Base-by-base conservation (phyloP, 1,140 invertebrate species). In the Thaumatotibia leucotreta region DNA sequence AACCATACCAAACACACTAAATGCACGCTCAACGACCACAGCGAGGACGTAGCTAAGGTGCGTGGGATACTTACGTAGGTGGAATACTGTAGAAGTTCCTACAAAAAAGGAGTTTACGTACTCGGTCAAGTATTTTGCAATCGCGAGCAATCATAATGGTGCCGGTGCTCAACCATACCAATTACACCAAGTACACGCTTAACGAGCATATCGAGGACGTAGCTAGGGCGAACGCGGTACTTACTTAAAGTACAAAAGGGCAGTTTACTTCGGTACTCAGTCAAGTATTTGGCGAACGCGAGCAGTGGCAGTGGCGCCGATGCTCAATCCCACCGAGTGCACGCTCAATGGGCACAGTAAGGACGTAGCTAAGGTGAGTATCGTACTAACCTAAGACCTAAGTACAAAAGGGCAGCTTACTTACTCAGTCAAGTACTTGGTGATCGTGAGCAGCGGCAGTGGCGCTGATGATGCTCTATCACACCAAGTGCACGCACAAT, bases 261-360 rank as follows among this genome's bases (percentile, higher is more conserved):
- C 9, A 58, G 63, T 11, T n/a, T 10, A 9, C 87, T 90, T 35
- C 87, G 88, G 69, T 85, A 88, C 63, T 88, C 86, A 0, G 86
- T 84, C 9, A 87, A 87, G 63, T 90, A 90, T 61, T 88, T 86
- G 87, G 84, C n/a, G n/a, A n/a, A n/a, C n/a, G n/a, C n/a, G n/a
- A n/a, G n/a, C n/a, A n/a, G n/a, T n/a, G n/a, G n/a, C 86, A 0
- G 62, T 90, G 8, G 84, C 88, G 0, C 74, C 84, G 4, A 78
- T 78, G 1, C 64, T 70, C 0, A 87, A 87, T 24, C 52, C 69
- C 4, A 82, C 72, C 4, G 84, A 88, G 52, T 79, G 86, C 27
- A n/a, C n/a, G n/a, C n/a, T n/a, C n/a, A n/a, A n/a, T n/a, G n/a
- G n/a, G n/a, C n/a, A n/a, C n/a, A n/a, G n/a, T n/a, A n/a, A n/a